These are phyloP conservation scores for Eilema griseolum DNA, from an alignment of 2,888 invertebrate genomes.

Conservation along the genomic window DNA sequence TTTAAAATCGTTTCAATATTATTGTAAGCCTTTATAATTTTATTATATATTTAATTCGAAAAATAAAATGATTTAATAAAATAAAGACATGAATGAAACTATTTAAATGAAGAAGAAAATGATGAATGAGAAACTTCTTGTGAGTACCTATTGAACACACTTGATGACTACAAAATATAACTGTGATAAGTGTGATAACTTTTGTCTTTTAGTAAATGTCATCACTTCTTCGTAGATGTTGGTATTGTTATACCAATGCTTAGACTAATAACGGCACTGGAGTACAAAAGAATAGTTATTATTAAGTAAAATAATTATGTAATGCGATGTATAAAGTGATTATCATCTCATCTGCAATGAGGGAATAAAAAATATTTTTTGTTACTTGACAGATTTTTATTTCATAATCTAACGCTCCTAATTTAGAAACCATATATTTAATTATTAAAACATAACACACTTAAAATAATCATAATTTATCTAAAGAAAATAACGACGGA, in stretches of 20 bases:
- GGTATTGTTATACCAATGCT: conserved; percentile 49
- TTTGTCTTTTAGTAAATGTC: conserved; percentile 40
- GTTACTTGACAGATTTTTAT: conserved; percentile 70
- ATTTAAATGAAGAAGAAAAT: conserved; percentile 48
- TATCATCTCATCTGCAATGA: conserved; percentile 62
- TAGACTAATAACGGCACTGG: conserved; percentile 75
- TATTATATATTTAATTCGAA: conserved; percentile 30
- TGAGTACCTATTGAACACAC: conserved; percentile 35
- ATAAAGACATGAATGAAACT: conserved; percentile 43
- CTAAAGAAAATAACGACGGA: background rate
- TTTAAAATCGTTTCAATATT: conserved; percentile 47
- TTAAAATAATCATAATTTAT: conserved; percentile 6
- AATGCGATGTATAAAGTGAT: conserved; percentile 61
- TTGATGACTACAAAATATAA: conserved; percentile 51
- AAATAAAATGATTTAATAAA: conserved; percentile 26
- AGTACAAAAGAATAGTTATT: conserved; percentile 78
- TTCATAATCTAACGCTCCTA: conserved; percentile 42
- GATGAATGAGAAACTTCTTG: conserved; percentile 39
- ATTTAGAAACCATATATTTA: conserved; percentile 6
- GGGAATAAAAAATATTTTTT: conserved; percentile 81
- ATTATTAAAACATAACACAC: conserved; percentile 21
- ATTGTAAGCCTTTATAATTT: conserved; percentile 40
- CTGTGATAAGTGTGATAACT: conserved; percentile 47
- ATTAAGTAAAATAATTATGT: conserved; percentile 55
- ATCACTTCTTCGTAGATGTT: conserved; percentile 46